Evolutionary conservation across 2,797 vertebrate species (phyloP), one percentile per base, ranked within the genome.

Genomic region (Sternarchorhynchus goeldii): DNA sequence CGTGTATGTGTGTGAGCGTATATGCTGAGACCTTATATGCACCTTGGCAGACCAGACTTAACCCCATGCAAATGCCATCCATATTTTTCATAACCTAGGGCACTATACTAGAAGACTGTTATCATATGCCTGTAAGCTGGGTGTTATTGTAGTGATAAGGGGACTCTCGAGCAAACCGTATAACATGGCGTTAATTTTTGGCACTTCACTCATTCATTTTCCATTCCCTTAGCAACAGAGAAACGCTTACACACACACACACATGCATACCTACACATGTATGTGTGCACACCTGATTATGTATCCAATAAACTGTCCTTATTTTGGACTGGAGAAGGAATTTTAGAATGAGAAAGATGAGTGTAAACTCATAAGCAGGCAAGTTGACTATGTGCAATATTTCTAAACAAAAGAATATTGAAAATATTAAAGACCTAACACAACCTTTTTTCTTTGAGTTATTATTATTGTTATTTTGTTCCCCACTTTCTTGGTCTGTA

Each of bases 301-400:
- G 90, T 92, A 92, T 91, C 87, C 90, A 92, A 92, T 89, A 90
- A 90, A 91, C 88, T 92, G 91, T 93, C 89, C 89, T 93, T 92
- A 91, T 87, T 88, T 92, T 90, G 90, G 89, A 91, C 91, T 90
- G 89, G 90, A 92, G 92, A 92, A 92, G 91, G 90, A 92, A 89
- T 88, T 90, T 91, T 90, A 89, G 90, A 87, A 90, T 89, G 91
- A 91, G 90, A 89, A 80, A 89, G 84, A 84, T 91, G 93, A 93
- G 91, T 92, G 87, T 89, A 85, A 90, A 90, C 91, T 93, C 91
- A 91, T 90, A 90, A 92, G 89, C 90, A 91, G 92, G 93, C 93
- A 94, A 94, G 92, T 93, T 93, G 93, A 94, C 91, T 92, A 94
- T 94, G 93, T 94, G 93, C 92, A 94, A 94, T 94, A 94, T 94